A percentile compares a stretch with the other conserved stretches of the same genome.
phyloP scores from a whole-genome alignment of 92 coral and sea anemone genomes.

The Epizoanthus rinbou region DNA sequence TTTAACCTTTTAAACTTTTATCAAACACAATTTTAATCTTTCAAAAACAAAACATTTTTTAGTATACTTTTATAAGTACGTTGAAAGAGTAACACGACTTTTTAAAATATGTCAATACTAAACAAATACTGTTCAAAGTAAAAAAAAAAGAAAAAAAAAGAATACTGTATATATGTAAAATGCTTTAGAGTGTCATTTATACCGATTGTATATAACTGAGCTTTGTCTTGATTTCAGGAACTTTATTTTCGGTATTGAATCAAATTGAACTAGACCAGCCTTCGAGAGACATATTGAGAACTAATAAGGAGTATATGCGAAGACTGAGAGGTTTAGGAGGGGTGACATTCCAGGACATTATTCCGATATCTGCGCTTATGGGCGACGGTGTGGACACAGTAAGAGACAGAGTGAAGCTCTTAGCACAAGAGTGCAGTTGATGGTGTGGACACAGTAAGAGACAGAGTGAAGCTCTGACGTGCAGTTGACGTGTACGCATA shows the following conservation, averaged over 20 bases:
- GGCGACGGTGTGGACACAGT: conserved; percentile 70
- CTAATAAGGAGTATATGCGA: conserved; percentile 25
- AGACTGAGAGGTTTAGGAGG: conserved; percentile 37
- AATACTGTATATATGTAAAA: too few species aligned
- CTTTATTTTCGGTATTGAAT: conserved; percentile 1
- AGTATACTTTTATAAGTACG: too few species aligned
- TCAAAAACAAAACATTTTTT: too few species aligned
- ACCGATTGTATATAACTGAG: neutral
- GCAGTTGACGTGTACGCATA: neutral
- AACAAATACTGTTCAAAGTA: too few species aligned
- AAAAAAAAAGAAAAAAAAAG: too few species aligned
- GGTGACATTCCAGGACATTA: conserved; percentile 57
- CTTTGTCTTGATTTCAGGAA: conserved; percentile 19
- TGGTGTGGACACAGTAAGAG: conserved; percentile 69
- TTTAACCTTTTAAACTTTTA: too few species aligned
- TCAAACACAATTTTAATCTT: too few species aligned
- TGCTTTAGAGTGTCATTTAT: neutral
- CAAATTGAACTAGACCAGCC: conserved; percentile 28
- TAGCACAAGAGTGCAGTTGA: conserved; percentile 13
- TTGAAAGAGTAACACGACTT: too few species aligned
- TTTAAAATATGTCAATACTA: too few species aligned
- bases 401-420: conserved; percentile 56
- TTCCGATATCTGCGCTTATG: conserved; percentile 73
- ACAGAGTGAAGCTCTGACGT: conserved; percentile 49
- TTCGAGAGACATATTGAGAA: conserved; percentile 4